Conservation (phyloP, 2,797 vertebrate genomes). For the Anomalospiza imberbis region DNA sequence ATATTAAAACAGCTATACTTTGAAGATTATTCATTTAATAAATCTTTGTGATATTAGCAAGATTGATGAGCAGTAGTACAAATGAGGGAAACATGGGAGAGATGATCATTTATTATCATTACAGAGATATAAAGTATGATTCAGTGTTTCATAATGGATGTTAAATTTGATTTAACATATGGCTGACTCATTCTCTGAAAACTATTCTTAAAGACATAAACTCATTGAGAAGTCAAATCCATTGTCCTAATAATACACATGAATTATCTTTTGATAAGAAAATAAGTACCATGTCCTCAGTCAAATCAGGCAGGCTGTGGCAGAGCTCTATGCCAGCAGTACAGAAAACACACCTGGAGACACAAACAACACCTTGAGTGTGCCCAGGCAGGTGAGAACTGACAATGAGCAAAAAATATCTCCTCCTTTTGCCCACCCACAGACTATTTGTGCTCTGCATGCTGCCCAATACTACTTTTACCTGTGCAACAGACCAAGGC, state of each 20-base stretch:
- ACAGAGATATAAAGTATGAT: conserved; percentile 78
- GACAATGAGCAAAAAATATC: background rate
- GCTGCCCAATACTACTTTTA: background rate
- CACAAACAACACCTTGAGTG: background rate
- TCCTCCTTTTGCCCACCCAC: background rate
- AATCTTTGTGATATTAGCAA: conserved; percentile 75
- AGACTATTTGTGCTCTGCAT: background rate
- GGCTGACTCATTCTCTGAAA: conserved; percentile 75
- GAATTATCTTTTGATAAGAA: conserved; percentile 52
- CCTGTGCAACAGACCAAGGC: background rate
- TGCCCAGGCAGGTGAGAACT: background rate
- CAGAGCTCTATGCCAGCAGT: background rate
- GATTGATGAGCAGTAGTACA: conserved; percentile 76
- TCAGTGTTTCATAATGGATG: conserved; percentile 77
- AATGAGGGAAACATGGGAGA: conserved; percentile 72
- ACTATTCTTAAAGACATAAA: conserved; percentile 76
- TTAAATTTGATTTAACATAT: conserved; percentile 82
- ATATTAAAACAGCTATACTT: conserved; percentile 74
- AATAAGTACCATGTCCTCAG: conserved; percentile 6
- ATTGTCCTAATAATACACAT: conserved; percentile 68
- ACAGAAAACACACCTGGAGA: background rate
- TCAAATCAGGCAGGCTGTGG: background rate
- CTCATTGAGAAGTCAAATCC: conserved; percentile 72
- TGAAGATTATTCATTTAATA: conserved; percentile 76
- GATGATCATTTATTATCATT: conserved; percentile 79